Conservation (phyloP, 2,888 invertebrate species). For the Lasioglossum figueresi region DNA sequence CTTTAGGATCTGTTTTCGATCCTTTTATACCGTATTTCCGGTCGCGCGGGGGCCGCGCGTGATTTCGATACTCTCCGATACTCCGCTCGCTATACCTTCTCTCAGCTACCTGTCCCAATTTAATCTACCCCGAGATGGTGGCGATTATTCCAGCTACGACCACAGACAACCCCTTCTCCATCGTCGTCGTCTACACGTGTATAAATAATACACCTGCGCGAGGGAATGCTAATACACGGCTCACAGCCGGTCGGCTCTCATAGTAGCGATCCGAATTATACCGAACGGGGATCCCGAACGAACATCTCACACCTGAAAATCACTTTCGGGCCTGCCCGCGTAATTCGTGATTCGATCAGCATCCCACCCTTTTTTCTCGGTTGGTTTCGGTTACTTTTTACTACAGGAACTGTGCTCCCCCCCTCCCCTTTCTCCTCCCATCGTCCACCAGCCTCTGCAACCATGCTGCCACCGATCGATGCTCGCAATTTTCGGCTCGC, state of each 20-base stretch:
- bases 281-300: conserved; percentile 41
- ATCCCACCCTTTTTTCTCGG: not conserved
- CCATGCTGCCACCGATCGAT: not conserved
- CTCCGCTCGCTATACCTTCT: conserved; percentile 76
- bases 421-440: too few relatives aligned
- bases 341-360: conserved; percentile 68
- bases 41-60: conserved; percentile 76
- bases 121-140: conserved; percentile 73
- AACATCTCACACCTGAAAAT: conserved; percentile 63
- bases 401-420: conserved; percentile 8
- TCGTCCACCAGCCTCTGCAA: not conserved
- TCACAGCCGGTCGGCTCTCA: conserved; percentile 26
- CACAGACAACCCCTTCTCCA: conserved; percentile 66
- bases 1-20: conserved; percentile 26
- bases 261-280: conserved; percentile 48
- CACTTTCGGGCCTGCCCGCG: conserved; percentile 38
- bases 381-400: conserved; percentile 28
- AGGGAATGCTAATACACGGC: conserved; percentile 72
- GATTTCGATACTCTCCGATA: conserved; percentile 79
- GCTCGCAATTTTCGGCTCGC: conserved; percentile 7
- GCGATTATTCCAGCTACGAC: conserved; percentile 69
- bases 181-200: conserved; percentile 74
- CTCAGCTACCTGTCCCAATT: conserved; percentile 81
- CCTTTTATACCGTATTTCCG: conserved; percentile 78
- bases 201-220: conserved; percentile 76